phyloP scores from a whole-genome alignment of 2,888 invertebrate species.

The Liodrosophila aerea region DNA sequence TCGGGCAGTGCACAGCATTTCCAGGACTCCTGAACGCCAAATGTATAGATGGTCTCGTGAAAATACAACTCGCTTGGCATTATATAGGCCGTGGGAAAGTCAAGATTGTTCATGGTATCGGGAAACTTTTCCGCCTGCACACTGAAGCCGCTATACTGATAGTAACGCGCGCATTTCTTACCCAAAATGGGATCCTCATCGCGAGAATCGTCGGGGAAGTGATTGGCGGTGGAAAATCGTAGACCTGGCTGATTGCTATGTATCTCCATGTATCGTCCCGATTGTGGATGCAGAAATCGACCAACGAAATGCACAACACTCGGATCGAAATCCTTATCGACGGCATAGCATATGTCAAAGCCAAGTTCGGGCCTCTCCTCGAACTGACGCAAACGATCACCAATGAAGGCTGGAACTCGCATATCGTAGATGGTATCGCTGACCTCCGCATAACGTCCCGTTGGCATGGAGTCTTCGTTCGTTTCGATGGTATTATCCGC shows the following conservation, averaged over 20 bases:
- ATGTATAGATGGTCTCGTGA: slow-evolving; percentile 82
- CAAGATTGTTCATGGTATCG: slow-evolving; percentile 91
- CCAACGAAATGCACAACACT: slow-evolving; percentile 84
- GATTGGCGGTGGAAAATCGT: slow-evolving; percentile 93
- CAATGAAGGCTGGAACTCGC: slow-evolving; percentile 86
- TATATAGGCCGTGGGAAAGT: slow-evolving; percentile 89
- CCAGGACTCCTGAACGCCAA: slow-evolving; percentile 55
- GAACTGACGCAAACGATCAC: slow-evolving; percentile 86
- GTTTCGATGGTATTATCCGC: slow-evolving; percentile 89
- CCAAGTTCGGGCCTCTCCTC: slow-evolving; percentile 84
- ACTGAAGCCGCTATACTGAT: slow-evolving; percentile 90
- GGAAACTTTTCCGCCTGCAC: slow-evolving; percentile 96
- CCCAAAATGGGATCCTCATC: slow-evolving; percentile 85
- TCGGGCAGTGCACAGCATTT: slow-evolving; percentile 50
- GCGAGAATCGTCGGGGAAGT: slow-evolving; percentile 85
- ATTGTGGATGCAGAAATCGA: slow-evolving; percentile 86
- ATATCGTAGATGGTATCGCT: slow-evolving; percentile 89
- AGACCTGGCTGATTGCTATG: slow-evolving; percentile 94
- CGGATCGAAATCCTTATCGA: slow-evolving; percentile 48
- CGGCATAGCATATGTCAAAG: slow-evolving; percentile 55
- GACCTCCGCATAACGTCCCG: slow-evolving; percentile 87
- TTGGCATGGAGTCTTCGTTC: slow-evolving; percentile 87
- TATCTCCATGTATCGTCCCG: slow-evolving; percentile 90
- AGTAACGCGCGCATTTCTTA: slow-evolving; percentile 88
- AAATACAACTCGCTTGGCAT: slow-evolving; percentile 88